phyloP scores from a whole-genome alignment of 2,888 invertebrate species.

The Cryptocephalus primarius region DNA sequence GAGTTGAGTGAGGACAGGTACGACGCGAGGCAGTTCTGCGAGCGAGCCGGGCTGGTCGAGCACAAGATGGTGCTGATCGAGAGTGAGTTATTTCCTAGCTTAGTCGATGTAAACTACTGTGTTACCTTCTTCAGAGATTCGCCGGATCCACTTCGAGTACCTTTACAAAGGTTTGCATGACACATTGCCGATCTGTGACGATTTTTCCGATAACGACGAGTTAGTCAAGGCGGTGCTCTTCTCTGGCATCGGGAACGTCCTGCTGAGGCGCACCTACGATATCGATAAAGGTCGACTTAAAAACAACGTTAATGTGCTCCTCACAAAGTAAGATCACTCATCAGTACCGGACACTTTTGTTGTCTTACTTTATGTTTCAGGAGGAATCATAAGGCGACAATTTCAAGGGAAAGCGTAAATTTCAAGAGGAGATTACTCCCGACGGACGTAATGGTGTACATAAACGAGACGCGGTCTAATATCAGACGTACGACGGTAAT shows the following conservation, averaged over 20 bases:
- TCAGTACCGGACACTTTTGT: neutral
- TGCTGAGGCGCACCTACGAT: slow-evolving; percentile 40
- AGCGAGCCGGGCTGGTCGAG: slow-evolving; percentile 35
- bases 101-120: neutral
- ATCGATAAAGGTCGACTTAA: slow-evolving; percentile 39
- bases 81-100: slow-evolving; percentile 34
- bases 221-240: slow-evolving; percentile 46
- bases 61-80: slow-evolving; percentile 42
- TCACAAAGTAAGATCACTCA: slow-evolving; percentile 41
- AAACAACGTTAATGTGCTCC: slow-evolving; percentile 30
- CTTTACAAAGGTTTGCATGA: slow-evolving; percentile 37
- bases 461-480: slow-evolving; percentile 45
- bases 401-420: slow-evolving; percentile 56
- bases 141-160: slow-evolving; percentile 45
- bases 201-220: slow-evolving; percentile 46
- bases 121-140: slow-evolving; percentile 37
- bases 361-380: slow-evolving; percentile 30
- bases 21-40: slow-evolving; percentile 37
- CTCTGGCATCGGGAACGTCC: slow-evolving; percentile 46
- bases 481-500: slow-evolving; percentile 45
- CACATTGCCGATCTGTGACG: slow-evolving; percentile 26
- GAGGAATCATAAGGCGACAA: slow-evolving; percentile 43
- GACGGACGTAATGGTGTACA: slow-evolving; percentile 43
- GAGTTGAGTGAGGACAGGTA: slow-evolving; percentile 24
- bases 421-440: slow-evolving; percentile 37